These are phyloP conservation scores for Falco peregrinus DNA, from an alignment of 2,797 vertebrate genomes.

Conservation along the genomic window DNA sequence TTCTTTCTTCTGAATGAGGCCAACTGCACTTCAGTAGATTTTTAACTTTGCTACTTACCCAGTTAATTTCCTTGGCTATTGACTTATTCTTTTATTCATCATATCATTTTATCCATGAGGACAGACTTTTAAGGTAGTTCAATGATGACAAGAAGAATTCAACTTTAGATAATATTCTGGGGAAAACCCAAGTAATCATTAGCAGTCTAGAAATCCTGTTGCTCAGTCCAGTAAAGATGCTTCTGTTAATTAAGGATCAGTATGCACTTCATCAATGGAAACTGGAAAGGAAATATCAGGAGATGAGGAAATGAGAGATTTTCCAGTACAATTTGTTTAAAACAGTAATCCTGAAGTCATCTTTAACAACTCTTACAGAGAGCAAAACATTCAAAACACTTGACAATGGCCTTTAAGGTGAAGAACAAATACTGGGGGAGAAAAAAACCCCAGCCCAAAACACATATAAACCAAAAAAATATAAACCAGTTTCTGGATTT, in stretches of 20 bases:
- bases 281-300: not conserved
- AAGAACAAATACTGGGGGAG: not conserved
- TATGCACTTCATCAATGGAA: not conserved
- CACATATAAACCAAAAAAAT: not conserved
- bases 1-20: not conserved
- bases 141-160: not conserved
- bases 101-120: not conserved
- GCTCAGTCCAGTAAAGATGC: not conserved
- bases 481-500: conserved; percentile 1
- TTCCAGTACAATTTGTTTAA: not conserved
- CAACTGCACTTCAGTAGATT: not conserved
- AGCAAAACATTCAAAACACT: conserved; percentile 35
- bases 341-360: not conserved
- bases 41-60: not conserved
- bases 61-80: not conserved
- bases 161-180: not conserved
- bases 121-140: not conserved
- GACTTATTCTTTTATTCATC: not conserved
- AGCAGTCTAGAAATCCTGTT: not conserved
- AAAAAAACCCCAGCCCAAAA: not conserved
- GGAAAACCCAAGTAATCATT: not conserved
- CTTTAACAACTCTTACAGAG: not conserved
- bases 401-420: conserved; percentile 31
- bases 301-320: not conserved
- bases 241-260: not conserved